Percentiles rank a stretch among this genome's conserved stretches.
These are phyloP conservation scores for Amblyteles armatorius DNA, from an alignment of 2,888 invertebrate species.

Conservation along the genomic window DNA sequence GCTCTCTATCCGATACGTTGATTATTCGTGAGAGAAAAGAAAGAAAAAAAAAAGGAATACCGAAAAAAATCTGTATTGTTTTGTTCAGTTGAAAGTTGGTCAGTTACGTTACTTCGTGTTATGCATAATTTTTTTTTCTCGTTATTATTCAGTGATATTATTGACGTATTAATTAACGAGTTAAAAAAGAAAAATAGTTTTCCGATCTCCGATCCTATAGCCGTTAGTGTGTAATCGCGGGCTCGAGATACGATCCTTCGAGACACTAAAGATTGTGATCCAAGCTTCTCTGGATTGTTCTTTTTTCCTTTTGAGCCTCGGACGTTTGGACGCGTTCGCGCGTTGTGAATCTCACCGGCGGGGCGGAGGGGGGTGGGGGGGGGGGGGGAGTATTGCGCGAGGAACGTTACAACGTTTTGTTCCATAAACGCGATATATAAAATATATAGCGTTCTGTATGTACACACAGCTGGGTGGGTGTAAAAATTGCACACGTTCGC, in stretches of 20 bases:
- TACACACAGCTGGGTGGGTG: slow-evolving; percentile 52
- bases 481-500: background rate
- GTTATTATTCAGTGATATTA: slow-evolving; percentile 59
- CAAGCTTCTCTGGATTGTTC: slow-evolving; percentile 46
- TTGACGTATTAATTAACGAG: slow-evolving; percentile 45
- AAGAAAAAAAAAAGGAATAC: background rate
- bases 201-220: slow-evolving; percentile 45
- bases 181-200: background rate
- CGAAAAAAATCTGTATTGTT: slow-evolving; percentile 34
- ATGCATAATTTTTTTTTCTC: slow-evolving; percentile 26
- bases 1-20: slow-evolving; percentile 50
- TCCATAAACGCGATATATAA: slow-evolving; percentile 73
- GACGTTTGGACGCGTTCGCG: slow-evolving; percentile 63
- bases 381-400: slow-evolving; percentile 56
- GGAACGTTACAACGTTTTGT: slow-evolving; percentile 73
- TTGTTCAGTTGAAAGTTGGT: slow-evolving; percentile 48
- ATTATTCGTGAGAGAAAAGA: slow-evolving; percentile 9
- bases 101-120: slow-evolving; percentile 52
- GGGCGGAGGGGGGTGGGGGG: slow-evolving; percentile 36
- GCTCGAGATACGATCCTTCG: slow-evolving; percentile 1
- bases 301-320: slow-evolving; percentile 34
- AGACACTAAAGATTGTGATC: slow-evolving; percentile 27
- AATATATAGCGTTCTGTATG: slow-evolving; percentile 65
- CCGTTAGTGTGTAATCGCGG: slow-evolving; percentile 23
- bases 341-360: slow-evolving; percentile 63